phyloP scores from a whole-genome alignment of 2,113 vertebrate genomes.

The Pseudorhombus dupliciocellatus region DNA sequence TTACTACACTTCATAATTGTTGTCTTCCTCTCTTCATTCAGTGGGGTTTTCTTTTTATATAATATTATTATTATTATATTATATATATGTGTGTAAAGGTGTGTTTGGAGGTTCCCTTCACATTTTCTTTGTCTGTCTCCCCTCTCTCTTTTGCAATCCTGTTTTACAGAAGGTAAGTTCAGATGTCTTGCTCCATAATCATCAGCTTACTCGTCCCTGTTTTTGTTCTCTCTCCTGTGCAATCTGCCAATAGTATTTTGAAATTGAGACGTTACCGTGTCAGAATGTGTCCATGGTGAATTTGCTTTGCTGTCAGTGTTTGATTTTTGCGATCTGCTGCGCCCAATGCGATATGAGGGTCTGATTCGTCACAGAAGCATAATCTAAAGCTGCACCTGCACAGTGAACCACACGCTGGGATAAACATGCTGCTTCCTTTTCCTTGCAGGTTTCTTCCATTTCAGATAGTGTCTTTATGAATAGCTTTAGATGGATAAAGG shows the following conservation, averaged over 20 bases:
- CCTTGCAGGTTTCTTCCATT: constrained; percentile 33
- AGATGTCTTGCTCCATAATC: constrained; percentile 54
- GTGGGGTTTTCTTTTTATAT: constrained; percentile 10
- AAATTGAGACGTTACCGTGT: constrained; percentile 22
- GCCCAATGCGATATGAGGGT: constrained; percentile 6
- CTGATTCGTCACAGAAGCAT: constrained; percentile 41
- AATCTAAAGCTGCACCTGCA: constrained; percentile 39
- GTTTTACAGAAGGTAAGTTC: constrained; percentile 97
- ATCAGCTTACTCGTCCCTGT: constrained; percentile 12
- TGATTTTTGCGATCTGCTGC: constrained; percentile 6
- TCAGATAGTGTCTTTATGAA: constrained; percentile 7
- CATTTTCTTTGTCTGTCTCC: constrained; percentile 81
- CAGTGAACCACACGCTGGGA: not conserved
- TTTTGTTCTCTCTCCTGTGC: constrained; percentile 17
- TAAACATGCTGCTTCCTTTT: constrained; percentile 25
- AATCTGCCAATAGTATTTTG: constrained; percentile 37
- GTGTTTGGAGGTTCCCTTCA: constrained; percentile 70
- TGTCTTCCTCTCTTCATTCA: constrained; percentile 3
- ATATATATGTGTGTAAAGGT: constrained; percentile 33
- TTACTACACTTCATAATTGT: not conserved
- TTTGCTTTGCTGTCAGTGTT: constrained; percentile 37
- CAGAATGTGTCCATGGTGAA: constrained; percentile 25
- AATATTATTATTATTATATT: not conserved
- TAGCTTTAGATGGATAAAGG: not conserved
- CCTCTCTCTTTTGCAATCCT: constrained; percentile 85